phyloP scores from a whole-genome alignment of 2,888 invertebrate species.

The Tetramorium bicarinatum region DNA sequence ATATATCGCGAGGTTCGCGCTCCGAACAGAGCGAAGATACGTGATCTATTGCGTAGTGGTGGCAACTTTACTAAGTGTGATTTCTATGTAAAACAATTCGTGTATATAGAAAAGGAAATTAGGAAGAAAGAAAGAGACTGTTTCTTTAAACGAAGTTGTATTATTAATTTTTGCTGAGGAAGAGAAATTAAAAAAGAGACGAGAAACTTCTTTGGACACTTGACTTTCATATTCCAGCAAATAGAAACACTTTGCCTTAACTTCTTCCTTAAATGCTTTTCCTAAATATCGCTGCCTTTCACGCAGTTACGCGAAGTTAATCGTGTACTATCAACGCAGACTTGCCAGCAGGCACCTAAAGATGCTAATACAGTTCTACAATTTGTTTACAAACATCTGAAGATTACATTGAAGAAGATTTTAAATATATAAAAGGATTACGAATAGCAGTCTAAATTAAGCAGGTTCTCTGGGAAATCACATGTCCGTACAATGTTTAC shows the following conservation, averaged over 20 bases:
- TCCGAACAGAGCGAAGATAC: neutral
- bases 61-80: neutral
- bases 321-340: neutral
- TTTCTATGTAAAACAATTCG: neutral
- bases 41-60: neutral
- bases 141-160: neutral
- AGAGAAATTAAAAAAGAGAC: neutral
- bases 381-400: no score
- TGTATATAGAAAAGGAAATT: neutral
- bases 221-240: neutral
- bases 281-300: neutral
- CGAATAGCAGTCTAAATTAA: no score
- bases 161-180: neutral
- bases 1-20: neutral
- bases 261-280: neutral
- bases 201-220: neutral
- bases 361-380: no score
- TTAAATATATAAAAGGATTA: no score
- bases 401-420: no score
- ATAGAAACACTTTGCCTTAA: neutral
- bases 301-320: neutral
- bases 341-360: no score
- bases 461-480: no score
- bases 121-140: neutral
- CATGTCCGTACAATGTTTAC: neutral